Conservation (phyloP, 2,113 vertebrate species). For the Heloderma charlesbogerti region DNA sequence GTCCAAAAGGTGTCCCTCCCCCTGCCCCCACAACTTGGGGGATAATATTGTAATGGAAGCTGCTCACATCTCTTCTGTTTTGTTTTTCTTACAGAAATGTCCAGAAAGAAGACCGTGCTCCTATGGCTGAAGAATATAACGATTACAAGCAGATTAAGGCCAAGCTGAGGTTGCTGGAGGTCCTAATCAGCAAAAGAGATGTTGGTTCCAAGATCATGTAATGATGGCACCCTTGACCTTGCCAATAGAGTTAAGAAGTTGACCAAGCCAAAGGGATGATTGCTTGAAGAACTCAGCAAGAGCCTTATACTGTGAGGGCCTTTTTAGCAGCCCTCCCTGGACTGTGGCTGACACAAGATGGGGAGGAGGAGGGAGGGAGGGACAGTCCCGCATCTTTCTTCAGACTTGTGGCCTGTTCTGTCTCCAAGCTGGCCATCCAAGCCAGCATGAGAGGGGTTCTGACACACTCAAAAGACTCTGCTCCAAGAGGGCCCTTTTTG, state of each 20-base stretch:
- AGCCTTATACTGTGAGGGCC: slow-evolving; percentile 34
- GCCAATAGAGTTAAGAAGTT: slow-evolving; percentile 41
- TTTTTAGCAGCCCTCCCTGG: slow-evolving; percentile 49
- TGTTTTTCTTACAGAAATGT: slow-evolving; percentile 81
- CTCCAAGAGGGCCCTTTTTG: slow-evolving; percentile 43
- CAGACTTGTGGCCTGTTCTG: slow-evolving; percentile 41
- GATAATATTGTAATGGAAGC: not conserved
- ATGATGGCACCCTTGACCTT: slow-evolving; percentile 30
- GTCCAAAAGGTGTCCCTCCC: not conserved
- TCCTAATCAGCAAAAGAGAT: slow-evolving; percentile 97
- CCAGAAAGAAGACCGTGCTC: slow-evolving; percentile 95
- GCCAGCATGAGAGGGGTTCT: slow-evolving; percentile 10
- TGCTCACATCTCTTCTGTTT: slow-evolving; percentile 32
- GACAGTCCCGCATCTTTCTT: slow-evolving; percentile 27
- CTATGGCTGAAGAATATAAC: slow-evolving; percentile 91
- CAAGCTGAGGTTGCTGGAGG: slow-evolving; percentile 93
- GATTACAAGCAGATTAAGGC: slow-evolving; percentile 98
- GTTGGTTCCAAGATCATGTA: slow-evolving; percentile 78
- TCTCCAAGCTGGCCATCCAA: slow-evolving; percentile 36
- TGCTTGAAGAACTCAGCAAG: not conserved
- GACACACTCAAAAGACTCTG: slow-evolving; percentile 16
- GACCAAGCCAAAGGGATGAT: slow-evolving; percentile 35
- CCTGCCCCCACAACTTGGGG: not conserved
- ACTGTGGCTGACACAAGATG: slow-evolving; percentile 40
- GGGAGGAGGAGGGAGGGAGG: slow-evolving; percentile 13